Base-by-base conservation (phyloP, 2,888 invertebrate species). In the Leptura quadrifasciata region DNA sequence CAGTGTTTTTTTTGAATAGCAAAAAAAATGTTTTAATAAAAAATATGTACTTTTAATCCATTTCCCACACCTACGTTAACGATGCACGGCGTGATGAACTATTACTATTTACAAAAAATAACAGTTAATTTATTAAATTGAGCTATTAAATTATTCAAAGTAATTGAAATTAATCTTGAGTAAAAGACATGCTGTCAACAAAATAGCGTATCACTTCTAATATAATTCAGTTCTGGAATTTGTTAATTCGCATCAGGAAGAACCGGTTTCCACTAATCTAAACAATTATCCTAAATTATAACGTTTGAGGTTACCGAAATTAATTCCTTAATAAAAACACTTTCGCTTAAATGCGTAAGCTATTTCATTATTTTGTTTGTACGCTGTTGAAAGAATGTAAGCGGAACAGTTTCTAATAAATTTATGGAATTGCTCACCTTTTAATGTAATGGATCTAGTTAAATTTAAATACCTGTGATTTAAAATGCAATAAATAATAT, bases 401-500 rank as follows among this genome's bases (percentile, higher is more conserved):
- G 17, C n/a, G 3, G 47, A 47, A 47, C 5, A 47, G n/a, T 0
- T n/a, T 47, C 47, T 47, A 5, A 47, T 47, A n/a, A 12, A n/a
- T 47, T 47, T 47, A 3, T 47, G n/a, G 47, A 47, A 47, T 47
- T n/a, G 15, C n/a, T 47, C 2, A 12, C 47, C 5, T 47, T 2
- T n/a, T n/a, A n/a, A 47, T 47, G 4, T 47, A 47, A 47, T 47
- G 47, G 47, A 15, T 47, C 47, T n/a, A 47, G 47, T 47, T 47
- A 47, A 47, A 47, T 47, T 39, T n/a, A 47, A 47, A 47, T 47
- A n/a, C n/a, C 47, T 12, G 6, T 4, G n/a, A n/a, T 47, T 47
- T 47, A 47, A 47, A 47, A 47, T 47, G 15, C 47, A 47, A 47
- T 47, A 47, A 47, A 47, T 47, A 47, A 47, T 63, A 63, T 63